Evolutionary conservation across 2,888 invertebrate species (phyloP).

Genomic region (Galerucella pusilla): DNA sequence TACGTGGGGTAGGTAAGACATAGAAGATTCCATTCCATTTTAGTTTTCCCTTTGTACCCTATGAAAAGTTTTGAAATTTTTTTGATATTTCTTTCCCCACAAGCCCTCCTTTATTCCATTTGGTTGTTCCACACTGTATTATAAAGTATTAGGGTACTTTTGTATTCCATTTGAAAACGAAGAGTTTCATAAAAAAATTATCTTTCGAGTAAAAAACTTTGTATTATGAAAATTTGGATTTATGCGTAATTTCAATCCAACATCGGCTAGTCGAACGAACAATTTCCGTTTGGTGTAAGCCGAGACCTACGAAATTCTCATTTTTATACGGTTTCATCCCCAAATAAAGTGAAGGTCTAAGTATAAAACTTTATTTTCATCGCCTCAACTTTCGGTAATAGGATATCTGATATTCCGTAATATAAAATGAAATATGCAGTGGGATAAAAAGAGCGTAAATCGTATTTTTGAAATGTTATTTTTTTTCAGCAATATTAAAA

Average conservation of each 20-base stretch:
- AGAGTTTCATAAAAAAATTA: no score
- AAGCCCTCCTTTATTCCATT: no score
- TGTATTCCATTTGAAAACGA: neutral
- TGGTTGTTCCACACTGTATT: no score
- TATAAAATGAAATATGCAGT: neutral
- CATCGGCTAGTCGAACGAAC: neutral
- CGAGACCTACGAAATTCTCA: neutral
- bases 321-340: neutral
- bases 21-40: no score
- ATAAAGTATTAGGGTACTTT: neutral
- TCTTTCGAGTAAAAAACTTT: neutral
- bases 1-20: no score
- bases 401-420: neutral
- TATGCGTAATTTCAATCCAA: neutral
- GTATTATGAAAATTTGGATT: neutral
- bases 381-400: constrained; percentile 9
- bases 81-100: no score
- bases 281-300: neutral
- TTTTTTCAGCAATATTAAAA: neutral
- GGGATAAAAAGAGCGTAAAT: neutral
- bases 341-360: neutral
- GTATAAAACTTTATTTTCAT: constrained; percentile 3
- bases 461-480: neutral
- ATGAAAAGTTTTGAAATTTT: no score
- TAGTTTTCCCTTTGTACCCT: no score